These are phyloP conservation scores for Cyrtorhinus lividipennis DNA, from an alignment of 1,140 invertebrate genomes.

Conservation along the genomic window DNA sequence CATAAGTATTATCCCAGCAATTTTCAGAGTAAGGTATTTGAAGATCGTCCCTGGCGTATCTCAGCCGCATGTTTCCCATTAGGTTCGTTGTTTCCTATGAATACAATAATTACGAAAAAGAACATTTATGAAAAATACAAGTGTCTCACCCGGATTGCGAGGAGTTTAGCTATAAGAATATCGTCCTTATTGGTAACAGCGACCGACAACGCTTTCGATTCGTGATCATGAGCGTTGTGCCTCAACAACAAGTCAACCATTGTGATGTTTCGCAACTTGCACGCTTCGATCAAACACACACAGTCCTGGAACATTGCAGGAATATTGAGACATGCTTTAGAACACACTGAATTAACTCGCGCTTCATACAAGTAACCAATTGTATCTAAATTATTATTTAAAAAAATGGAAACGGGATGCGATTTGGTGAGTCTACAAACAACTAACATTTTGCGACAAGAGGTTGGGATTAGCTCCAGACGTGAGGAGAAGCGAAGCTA, in stretches of 20 bases:
- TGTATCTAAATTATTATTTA: too few species aligned
- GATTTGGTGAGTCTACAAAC: too few species aligned
- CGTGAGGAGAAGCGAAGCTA: conserved; percentile 54
- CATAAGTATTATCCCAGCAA: too few species aligned
- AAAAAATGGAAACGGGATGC: too few species aligned
- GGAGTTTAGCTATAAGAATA: conserved; percentile 52
- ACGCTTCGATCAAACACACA: conserved; percentile 53
- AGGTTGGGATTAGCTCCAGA: conserved; percentile 59
- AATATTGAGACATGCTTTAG: too few species aligned
- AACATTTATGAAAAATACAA: too few species aligned
- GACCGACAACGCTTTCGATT: conserved; percentile 62
- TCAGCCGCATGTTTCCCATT: too few species aligned
- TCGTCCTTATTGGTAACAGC: conserved; percentile 49
- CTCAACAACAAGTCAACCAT: conserved; percentile 63
- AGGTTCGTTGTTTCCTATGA: too few species aligned
- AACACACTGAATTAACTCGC: not conserved
- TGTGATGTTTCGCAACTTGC: conserved; percentile 44
- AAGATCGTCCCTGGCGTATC: too few species aligned
- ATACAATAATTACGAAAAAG: not conserved
- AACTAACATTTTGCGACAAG: conserved; percentile 17
- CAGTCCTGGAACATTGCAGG: conserved; percentile 26
- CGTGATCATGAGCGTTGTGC: conserved; percentile 74
- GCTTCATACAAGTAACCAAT: not conserved
- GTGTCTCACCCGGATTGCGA: conserved; percentile 55
- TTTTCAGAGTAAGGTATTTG: too few species aligned